These are phyloP conservation scores for Temnothorax curvispinosus DNA, from an alignment of 1,140 invertebrate genomes.

Conservation along the genomic window DNA sequence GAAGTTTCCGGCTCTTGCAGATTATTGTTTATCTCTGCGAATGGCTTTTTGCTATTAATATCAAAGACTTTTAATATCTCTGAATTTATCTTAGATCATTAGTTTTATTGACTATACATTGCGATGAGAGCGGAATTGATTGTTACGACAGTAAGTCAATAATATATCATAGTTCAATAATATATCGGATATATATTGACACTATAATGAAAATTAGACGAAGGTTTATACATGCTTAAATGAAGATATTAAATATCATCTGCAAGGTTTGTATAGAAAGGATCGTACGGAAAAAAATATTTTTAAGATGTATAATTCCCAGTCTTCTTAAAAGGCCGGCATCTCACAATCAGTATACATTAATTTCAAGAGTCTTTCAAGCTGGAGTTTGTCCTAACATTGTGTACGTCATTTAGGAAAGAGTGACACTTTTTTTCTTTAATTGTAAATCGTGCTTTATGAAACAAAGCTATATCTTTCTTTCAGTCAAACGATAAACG, in stretches of 20 bases:
- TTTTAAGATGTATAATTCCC: neutral
- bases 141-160: neutral
- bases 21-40: slow-evolving; percentile 29
- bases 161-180: neutral
- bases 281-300: slow-evolving; percentile 16
- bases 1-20: slow-evolving; percentile 26
- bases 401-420: slow-evolving; percentile 33
- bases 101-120: slow-evolving; percentile 20
- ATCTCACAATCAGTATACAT: neutral
- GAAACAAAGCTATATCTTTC: slow-evolving; percentile 70
- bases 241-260: slow-evolving; percentile 25
- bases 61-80: slow-evolving; percentile 23
- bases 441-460: slow-evolving; percentile 35
- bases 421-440: slow-evolving; percentile 25
- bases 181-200: slow-evolving; percentile 2
- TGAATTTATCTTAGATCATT: slow-evolving; percentile 14
- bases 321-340: slow-evolving; percentile 6
- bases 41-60: slow-evolving; percentile 45
- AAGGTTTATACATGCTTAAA: slow-evolving; percentile 31
- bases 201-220: slow-evolving; percentile 6
- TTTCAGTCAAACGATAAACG: slow-evolving; percentile 89
- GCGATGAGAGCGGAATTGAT: neutral
- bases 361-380: slow-evolving; percentile 31
- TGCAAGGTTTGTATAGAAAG: slow-evolving; percentile 51
- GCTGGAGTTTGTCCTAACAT: slow-evolving; percentile 26